Percentiles rank a stretch among this genome's conserved stretches.
These are phyloP conservation scores for Strigamia crassipes DNA, from an alignment of 2,888 invertebrate genomes.

Conservation along the genomic window DNA sequence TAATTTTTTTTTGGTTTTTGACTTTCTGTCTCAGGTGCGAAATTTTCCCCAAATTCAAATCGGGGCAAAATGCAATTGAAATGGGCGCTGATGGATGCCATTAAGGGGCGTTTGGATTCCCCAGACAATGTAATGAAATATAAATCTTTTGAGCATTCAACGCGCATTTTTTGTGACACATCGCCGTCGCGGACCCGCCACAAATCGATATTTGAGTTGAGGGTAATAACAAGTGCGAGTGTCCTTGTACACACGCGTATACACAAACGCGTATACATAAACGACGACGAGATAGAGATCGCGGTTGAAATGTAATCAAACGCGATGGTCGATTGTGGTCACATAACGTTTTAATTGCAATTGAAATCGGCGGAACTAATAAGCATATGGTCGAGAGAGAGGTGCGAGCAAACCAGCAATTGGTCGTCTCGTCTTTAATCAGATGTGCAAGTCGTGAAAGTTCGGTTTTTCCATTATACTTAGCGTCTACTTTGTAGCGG, in stretches of 20 bases:
- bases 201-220: not conserved
- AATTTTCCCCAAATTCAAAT: too few species aligned
- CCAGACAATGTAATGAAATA: constrained; percentile 2
- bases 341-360: not conserved
- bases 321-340: not conserved
- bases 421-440: too few species aligned
- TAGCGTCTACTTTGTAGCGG: not conserved
- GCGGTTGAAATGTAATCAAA: too few species aligned
- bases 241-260: not conserved
- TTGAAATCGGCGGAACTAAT: too few species aligned
- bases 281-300: not conserved
- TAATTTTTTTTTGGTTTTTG: too few species aligned
- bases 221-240: not conserved
- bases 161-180: not conserved
- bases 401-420: too few species aligned
- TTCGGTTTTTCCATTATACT: not conserved
- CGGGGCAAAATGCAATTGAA: not conserved
- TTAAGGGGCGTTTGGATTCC: not conserved
- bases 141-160: not conserved
- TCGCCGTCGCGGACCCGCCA: not conserved
- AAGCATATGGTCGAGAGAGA: too few species aligned
- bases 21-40: too few species aligned
- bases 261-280: too few species aligned
- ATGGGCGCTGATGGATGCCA: not conserved
- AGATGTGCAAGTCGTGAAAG: not conserved